phyloP scores from a whole-genome alignment of 2,113 vertebrate genomes.

The Pluvianellus socialis region DNA sequence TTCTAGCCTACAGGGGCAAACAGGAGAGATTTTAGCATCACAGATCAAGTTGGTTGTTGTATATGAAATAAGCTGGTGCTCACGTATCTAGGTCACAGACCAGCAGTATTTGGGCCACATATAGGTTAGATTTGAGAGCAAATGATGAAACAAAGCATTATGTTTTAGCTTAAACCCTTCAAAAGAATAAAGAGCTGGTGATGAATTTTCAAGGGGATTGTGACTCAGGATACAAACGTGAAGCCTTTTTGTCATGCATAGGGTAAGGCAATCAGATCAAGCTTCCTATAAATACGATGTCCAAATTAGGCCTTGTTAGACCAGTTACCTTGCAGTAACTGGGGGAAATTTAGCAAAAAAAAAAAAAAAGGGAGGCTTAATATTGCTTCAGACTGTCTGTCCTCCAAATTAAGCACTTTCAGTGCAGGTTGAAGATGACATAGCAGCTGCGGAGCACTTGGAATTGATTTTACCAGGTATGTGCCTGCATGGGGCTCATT shows the following conservation, averaged over 20 bases:
- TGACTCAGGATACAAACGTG: not conserved
- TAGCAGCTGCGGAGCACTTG: not conserved
- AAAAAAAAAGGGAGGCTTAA: not conserved
- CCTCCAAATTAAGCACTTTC: not conserved
- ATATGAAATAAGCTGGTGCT: not conserved
- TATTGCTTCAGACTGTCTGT: not conserved
- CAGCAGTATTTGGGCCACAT: not conserved
- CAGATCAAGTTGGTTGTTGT: not conserved
- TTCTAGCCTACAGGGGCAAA: not conserved
- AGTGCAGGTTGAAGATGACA: not conserved
- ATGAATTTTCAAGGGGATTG: not conserved
- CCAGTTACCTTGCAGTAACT: not conserved
- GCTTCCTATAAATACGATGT: not conserved
- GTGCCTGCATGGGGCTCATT: not conserved
- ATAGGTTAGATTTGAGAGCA: not conserved
- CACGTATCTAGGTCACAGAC: not conserved
- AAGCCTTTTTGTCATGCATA: not conserved
- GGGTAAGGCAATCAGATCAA: not conserved
- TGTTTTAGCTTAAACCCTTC: not conserved
- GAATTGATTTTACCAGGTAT: constrained; percentile 14
- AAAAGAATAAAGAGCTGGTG: not conserved
- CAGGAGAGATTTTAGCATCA: not conserved
- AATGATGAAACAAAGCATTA: not conserved
- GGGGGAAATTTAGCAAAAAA: not conserved
- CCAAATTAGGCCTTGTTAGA: not conserved